Evolutionary conservation across 1,140 invertebrate genomes (phyloP).

Genomic region (Brachionus plicatilis): DNA sequence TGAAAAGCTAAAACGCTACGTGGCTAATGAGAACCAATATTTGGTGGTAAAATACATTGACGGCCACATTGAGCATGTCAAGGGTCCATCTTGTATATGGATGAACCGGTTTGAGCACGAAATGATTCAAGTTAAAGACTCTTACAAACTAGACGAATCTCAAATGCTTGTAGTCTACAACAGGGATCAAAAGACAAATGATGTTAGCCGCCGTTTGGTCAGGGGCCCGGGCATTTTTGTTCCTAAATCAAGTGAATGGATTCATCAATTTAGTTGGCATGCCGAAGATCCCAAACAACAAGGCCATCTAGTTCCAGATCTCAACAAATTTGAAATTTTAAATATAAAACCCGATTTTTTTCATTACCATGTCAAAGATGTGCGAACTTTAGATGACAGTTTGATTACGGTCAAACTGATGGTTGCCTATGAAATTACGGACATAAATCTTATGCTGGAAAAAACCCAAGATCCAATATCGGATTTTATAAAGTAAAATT

Average conservation of each 20-base stretch:
- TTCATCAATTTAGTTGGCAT: conserved; percentile 54
- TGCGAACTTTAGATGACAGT: conserved; percentile 52
- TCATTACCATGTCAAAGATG: conserved; percentile 53
- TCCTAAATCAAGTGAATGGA: conserved; percentile 45
- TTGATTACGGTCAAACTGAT: conserved; percentile 54
- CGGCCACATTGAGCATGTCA: neutral
- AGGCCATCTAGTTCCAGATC: conserved; percentile 47
- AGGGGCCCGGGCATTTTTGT: neutral
- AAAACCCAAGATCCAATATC: conserved; percentile 53
- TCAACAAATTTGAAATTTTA: conserved; percentile 47
- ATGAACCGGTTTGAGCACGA: conserved; percentile 44
- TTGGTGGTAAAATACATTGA: conserved; percentile 41
- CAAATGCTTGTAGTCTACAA: conserved; percentile 52
- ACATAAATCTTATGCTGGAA: conserved; percentile 53
- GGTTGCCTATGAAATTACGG: conserved; percentile 50
- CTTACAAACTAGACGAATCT: conserved; percentile 49
- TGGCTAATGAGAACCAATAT: conserved; percentile 48
- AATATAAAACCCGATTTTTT: conserved; percentile 52
- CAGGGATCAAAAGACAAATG: conserved; percentile 44
- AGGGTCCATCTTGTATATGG: neutral
- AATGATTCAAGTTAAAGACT: conserved; percentile 43
- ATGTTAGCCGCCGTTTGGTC: conserved; percentile 39
- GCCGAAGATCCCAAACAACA: conserved; percentile 47
- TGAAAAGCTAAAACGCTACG: conserved; percentile 44
- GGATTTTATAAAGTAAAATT: conserved; percentile 53